A percentile compares a stretch with the other conserved stretches of the same genome.
phyloP scores from a whole-genome alignment of 2,888 invertebrate genomes.

The Euphydryas editha region DNA sequence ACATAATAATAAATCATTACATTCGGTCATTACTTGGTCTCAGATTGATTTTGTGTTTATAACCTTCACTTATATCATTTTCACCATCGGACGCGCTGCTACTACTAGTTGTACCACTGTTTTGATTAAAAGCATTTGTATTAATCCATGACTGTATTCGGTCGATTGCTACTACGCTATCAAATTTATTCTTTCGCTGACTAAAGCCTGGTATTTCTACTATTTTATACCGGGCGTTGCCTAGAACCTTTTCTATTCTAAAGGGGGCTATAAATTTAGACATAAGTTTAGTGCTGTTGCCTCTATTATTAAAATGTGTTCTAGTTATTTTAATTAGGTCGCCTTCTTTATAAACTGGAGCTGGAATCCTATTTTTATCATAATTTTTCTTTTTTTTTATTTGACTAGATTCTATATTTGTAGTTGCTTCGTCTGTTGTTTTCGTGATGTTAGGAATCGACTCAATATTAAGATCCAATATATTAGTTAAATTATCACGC shows the following conservation, averaged over 20 bases:
- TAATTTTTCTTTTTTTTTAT: slow-evolving; percentile 2
- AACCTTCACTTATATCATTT: too few relatives aligned
- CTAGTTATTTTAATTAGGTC: slow-evolving; percentile 15
- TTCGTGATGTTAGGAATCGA: too few relatives aligned
- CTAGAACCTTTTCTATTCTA: slow-evolving; percentile 10
- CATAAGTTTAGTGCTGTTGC: slow-evolving; percentile 14
- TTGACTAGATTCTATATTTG: slow-evolving; percentile 6
- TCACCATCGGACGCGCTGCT: too few relatives aligned
- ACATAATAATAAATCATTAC: too few relatives aligned
- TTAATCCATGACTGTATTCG: slow-evolving; percentile 17
- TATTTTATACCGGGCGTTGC: slow-evolving; percentile 17
- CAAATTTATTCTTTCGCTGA: background rate
- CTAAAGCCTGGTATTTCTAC: slow-evolving; percentile 6
- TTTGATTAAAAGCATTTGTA: background rate
- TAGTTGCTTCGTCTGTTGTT: background rate
- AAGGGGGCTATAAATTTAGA: slow-evolving; percentile 21
- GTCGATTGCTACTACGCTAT: slow-evolving; percentile 15
- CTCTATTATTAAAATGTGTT: slow-evolving; percentile 8
- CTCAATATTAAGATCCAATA: too few relatives aligned
- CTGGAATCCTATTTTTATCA: slow-evolving; percentile 2
- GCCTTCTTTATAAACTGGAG: slow-evolving; percentile 3
- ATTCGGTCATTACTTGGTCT: too few relatives aligned
- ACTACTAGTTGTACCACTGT: too few relatives aligned
- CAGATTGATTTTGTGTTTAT: too few relatives aligned
- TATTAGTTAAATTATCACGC: background rate